phyloP scores from a whole-genome alignment of 2,888 invertebrate species.

The Cephus rjabovi region DNA sequence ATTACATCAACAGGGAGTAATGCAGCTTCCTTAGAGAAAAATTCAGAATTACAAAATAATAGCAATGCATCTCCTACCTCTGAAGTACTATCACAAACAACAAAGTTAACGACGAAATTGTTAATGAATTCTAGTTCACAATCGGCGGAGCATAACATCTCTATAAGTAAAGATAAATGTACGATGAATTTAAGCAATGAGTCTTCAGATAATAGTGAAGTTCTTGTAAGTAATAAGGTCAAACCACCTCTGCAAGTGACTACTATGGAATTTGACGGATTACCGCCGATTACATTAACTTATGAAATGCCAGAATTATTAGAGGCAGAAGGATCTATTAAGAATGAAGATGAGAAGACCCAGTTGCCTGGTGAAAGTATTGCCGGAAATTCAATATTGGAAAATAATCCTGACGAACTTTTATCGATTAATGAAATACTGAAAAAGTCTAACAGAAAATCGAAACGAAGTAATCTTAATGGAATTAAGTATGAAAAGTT shows the following conservation, averaged over 20 bases:
- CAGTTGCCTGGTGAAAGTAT: background rate
- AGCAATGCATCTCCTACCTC: too few species aligned
- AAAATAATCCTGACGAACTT: background rate
- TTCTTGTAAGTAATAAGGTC: too few species aligned
- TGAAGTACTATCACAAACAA: too few species aligned
- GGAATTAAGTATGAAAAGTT: slow-evolving; percentile 34
- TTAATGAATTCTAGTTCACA: too few species aligned
- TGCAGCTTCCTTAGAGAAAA: too few species aligned
- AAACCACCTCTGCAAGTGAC: slow-evolving; percentile 11
- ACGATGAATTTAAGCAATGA: too few species aligned
- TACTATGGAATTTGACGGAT: slow-evolving; percentile 27
- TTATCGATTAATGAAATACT: background rate
- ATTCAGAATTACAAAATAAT: too few species aligned
- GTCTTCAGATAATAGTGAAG: too few species aligned
- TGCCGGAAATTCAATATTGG: background rate
- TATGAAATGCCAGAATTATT: slow-evolving; percentile 22
- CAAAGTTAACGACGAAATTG: too few species aligned
- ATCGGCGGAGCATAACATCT: too few species aligned
- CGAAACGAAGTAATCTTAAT: slow-evolving; percentile 15
- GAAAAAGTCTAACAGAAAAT: background rate
- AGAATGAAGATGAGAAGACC: background rate
- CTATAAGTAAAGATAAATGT: too few species aligned
- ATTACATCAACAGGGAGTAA: too few species aligned
- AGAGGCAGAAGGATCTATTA: background rate
- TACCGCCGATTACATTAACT: slow-evolving; percentile 28